These are phyloP conservation scores for Bursaphelenchus okinawaensis DNA, from an alignment of 2,888 invertebrate genomes.

Conservation along the genomic window DNA sequence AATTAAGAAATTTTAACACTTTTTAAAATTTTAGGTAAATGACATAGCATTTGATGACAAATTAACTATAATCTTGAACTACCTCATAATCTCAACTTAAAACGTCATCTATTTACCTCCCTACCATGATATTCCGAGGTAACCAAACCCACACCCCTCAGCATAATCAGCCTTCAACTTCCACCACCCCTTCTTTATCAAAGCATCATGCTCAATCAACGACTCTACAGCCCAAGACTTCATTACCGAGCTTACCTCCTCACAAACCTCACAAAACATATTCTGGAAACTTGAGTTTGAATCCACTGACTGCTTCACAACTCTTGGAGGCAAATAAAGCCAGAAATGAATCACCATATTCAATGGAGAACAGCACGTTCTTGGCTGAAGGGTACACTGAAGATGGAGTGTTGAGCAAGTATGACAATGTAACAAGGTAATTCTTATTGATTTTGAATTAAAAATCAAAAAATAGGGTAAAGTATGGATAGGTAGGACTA, in stretches of 20 bases:
- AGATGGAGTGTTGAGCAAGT: slow-evolving; percentile 28
- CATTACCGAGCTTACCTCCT: not conserved
- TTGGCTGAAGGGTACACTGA: slow-evolving; percentile 49
- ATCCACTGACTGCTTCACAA: not conserved
- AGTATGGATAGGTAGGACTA: too few species aligned
- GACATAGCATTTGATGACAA: too few species aligned
- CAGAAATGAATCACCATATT: slow-evolving; percentile 6
- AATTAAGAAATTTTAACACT: too few species aligned
- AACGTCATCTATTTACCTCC: too few species aligned
- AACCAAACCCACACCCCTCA: not conserved
- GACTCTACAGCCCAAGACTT: not conserved
- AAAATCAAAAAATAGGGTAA: not conserved
- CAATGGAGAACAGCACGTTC: slow-evolving; percentile 39
- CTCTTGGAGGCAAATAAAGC: not conserved
- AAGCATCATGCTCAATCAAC: not conserved
- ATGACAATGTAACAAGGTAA: slow-evolving; percentile 27
- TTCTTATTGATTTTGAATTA: not conserved
- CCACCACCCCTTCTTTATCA: not conserved
- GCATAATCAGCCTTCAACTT: not conserved
- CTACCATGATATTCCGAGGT: not conserved
- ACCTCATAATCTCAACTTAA: too few species aligned
- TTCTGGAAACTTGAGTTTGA: not conserved
- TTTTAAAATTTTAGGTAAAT: too few species aligned
- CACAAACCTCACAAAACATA: not conserved
- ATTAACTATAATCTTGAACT: too few species aligned